These are phyloP conservation scores for Hydroisotoma schaefferi DNA, from an alignment of 2,888 invertebrate species.

Conservation along the genomic window DNA sequence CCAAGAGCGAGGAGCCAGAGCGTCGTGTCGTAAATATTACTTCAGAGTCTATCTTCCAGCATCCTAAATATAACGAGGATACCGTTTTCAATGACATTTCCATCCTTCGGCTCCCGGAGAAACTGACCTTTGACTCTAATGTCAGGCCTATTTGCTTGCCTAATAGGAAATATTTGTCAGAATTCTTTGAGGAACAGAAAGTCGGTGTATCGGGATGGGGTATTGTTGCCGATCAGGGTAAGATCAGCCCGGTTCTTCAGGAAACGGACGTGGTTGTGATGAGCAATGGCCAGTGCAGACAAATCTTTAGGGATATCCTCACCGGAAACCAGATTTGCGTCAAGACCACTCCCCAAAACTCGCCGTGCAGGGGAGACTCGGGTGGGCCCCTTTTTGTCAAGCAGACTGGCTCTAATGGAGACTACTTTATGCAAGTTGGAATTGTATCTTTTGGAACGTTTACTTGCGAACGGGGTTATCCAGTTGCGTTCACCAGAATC, in stretches of 20 bases:
- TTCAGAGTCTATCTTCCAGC: conserved; percentile 38
- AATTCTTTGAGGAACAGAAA: conserved; percentile 16
- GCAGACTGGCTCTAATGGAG: conserved; percentile 28
- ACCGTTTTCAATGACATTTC: conserved; percentile 44
- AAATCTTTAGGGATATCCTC: conserved; percentile 42
- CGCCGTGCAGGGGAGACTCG: conserved; percentile 40
- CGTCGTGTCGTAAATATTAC: conserved; percentile 43
- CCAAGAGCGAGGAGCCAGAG: conserved; percentile 29
- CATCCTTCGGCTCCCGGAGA: conserved; percentile 41
- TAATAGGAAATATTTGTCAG: conserved; percentile 32
- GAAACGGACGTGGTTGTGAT: conserved; percentile 26
- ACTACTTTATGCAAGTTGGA: conserved; percentile 40
- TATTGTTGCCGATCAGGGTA: conserved; percentile 21
- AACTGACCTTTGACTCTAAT: conserved; percentile 25
- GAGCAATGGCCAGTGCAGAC: conserved; percentile 41
- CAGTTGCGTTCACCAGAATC: conserved; percentile 43
- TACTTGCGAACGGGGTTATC: conserved; percentile 46
- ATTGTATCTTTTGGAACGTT: conserved; percentile 44
- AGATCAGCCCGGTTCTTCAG: conserved; percentile 30
- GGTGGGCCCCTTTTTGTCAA: conserved; percentile 40
- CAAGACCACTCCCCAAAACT: conserved; percentile 36
- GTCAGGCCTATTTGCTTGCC: conserved; percentile 46
- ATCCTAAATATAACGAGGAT: conserved; percentile 45
- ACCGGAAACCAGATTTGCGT: conserved; percentile 46
- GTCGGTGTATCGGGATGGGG: conserved; percentile 15